Base-by-base conservation (phyloP, 2,797 vertebrate species). In the Gallinago solitaria region DNA sequence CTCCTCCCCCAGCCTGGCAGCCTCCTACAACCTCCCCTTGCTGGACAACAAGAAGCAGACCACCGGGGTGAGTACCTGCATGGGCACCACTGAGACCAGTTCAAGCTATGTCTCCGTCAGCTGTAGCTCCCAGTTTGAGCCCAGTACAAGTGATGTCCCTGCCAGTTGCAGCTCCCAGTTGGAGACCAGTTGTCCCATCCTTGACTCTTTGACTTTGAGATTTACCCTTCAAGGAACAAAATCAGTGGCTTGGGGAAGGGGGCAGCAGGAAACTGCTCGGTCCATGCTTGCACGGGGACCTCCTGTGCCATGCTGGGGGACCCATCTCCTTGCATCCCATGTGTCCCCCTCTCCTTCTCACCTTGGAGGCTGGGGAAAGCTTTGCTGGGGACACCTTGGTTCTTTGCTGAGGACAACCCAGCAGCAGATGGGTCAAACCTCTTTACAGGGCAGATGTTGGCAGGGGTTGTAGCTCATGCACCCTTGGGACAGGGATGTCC, bases 11-110 rank as follows among this genome's bases (percentile, higher is more conserved):
- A 98, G 95, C 97, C 96, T 99, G 24, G 98, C 98, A 0, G 99
- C 98, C 60, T 98, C 98, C 88, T 99, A 98, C 96, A 99, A 98
- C 1, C 96, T 98, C 18, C 99, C 99, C 4, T 95, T 99, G 78
- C 90, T 99, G 96, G 99, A 99, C 95, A 96, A 98, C 91, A 99
- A 99, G 97, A 98, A 97, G 57, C 99, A 99, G 97, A 99, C 96
- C 95, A 99, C 98, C 0, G 99, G 99, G 98, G 99, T 99, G 95
- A 98, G 98, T 95, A 70, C 32, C 12, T 27, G 43, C 4, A 0
- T 0, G 5, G 25, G 15, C 7, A 27, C 20, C 37, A 9, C 41
- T 60, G 3, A 32, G 15, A 41, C 20, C 39, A n/a, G 30, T 64
- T 64, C 43, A 18, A 74, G 39, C 53, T 16, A 41, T 6, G 28